These are phyloP conservation scores for Autographa gamma DNA, from an alignment of 2,888 invertebrate species.

Conservation along the genomic window DNA sequence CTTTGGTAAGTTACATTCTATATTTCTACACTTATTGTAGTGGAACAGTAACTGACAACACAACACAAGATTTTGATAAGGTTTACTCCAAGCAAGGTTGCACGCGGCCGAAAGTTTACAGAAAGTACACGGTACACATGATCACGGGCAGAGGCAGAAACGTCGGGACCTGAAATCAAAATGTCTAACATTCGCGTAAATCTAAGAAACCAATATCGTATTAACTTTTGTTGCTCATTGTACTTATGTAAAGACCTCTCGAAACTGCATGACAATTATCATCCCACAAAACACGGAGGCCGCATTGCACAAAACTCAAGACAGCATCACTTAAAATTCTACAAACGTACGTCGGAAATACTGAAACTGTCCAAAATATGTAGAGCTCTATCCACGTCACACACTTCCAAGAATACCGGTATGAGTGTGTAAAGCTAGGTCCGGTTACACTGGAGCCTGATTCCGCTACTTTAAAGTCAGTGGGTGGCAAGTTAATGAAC, in stretches of 20 bases:
- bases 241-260: neutral
- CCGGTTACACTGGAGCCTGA: constrained; percentile 50
- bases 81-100: no score
- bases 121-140: no score
- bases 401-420: neutral
- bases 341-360: constrained; percentile 34
- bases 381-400: constrained; percentile 27
- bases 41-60: no score
- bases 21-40: no score
- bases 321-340: constrained; percentile 42
- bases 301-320: constrained; percentile 20
- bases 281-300: neutral
- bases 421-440: constrained; percentile 38
- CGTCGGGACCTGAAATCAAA: no score
- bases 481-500: no score
- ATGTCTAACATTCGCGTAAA: no score
- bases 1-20: constrained; percentile 74
- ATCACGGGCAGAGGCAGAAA: no score
- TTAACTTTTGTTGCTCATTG: no score
- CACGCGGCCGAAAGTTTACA: no score
- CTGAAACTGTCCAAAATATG: constrained; percentile 20
- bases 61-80: no score
- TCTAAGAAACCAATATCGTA: no score
- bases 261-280: neutral
- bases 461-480: constrained; percentile 9